These are phyloP conservation scores for Cyprinodon variegatus DNA, from an alignment of 2,113 vertebrate genomes.

Conservation along the genomic window DNA sequence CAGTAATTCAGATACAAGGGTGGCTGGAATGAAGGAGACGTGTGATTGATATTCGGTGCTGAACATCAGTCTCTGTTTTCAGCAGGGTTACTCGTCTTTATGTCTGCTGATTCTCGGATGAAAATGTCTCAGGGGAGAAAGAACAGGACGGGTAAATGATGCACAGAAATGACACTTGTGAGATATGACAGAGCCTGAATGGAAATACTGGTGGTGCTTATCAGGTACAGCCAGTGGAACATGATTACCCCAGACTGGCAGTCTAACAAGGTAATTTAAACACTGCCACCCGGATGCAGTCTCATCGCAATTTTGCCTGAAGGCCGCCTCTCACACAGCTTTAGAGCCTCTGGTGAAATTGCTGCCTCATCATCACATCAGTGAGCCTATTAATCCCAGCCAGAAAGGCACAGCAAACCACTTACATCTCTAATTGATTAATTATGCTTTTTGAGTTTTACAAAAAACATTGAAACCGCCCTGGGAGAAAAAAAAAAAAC, in stretches of 20 bases:
- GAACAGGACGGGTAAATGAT: conserved; percentile 46
- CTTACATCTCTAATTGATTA: conserved; percentile 54
- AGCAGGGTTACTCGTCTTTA: conserved; percentile 44
- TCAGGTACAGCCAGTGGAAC: conserved; percentile 41
- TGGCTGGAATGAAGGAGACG: conserved; percentile 25
- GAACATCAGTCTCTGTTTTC: conserved; percentile 36
- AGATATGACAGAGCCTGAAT: conserved; percentile 34
- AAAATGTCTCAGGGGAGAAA: conserved; percentile 21
- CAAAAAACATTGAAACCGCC: conserved; percentile 27
- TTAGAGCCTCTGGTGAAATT: conserved; percentile 27
- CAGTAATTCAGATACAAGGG: conserved; percentile 50
- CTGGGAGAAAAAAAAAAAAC: conserved; percentile 19
- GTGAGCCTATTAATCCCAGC: conserved; percentile 56
- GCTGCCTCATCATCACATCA: conserved; percentile 31
- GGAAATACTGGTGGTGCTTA: conserved; percentile 41
- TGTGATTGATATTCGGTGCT: conserved; percentile 46
- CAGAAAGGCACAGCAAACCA: conserved; percentile 41
- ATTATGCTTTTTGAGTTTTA: conserved; percentile 39
- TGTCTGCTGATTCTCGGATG: conserved; percentile 23
- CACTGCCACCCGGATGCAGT: conserved; percentile 5
- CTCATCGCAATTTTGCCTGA: conserved; percentile 5
- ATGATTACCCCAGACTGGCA: conserved; percentile 35
- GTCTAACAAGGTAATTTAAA: conserved; percentile 37
- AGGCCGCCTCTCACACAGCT: conserved; percentile 4
- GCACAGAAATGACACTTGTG: conserved; percentile 46